Evolutionary conservation across 2,888 invertebrate genomes (phyloP).

Genomic region (Dicranocentrus wangi): DNA sequence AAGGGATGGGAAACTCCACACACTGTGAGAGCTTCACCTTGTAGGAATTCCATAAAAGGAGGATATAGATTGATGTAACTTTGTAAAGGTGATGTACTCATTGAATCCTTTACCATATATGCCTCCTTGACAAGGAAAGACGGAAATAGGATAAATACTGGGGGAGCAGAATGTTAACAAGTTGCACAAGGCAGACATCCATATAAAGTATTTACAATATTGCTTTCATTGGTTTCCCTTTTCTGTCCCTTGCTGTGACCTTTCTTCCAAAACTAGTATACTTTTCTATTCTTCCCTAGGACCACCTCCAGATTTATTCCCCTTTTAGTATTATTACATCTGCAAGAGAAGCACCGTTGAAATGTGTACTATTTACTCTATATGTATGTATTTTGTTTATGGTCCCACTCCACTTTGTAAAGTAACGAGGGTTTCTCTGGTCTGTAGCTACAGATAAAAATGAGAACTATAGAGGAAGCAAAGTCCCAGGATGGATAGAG

Average conservation of each 20-base stretch:
- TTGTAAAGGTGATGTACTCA: constrained; percentile 38
- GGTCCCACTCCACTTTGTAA: too few relatives aligned
- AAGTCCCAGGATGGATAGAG: too few relatives aligned
- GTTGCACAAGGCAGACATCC: not conserved
- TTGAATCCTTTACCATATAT: not conserved
- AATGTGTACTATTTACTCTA: too few relatives aligned
- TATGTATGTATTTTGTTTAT: too few relatives aligned
- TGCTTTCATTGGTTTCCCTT: constrained; percentile 20
- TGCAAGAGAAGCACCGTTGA: too few relatives aligned
- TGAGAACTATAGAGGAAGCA: too few relatives aligned
- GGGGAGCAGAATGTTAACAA: not conserved
- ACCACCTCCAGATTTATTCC: not conserved
- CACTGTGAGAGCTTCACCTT: not conserved
- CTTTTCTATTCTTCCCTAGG: too few relatives aligned
- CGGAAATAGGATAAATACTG: not conserved
- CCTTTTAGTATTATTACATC: too few relatives aligned
- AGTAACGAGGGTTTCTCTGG: too few relatives aligned
- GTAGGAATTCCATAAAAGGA: not conserved
- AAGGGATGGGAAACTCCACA: not conserved
- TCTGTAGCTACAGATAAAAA: too few relatives aligned
- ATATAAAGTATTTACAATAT: constrained; percentile 25
- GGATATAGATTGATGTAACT: constrained; percentile 29
- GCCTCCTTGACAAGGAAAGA: constrained; percentile 2
- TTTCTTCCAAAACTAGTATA: too few relatives aligned
- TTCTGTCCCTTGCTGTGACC: constrained; percentile 23